phyloP scores from a whole-genome alignment of 1,140 invertebrate genomes.

The Nomia melanderi region DNA sequence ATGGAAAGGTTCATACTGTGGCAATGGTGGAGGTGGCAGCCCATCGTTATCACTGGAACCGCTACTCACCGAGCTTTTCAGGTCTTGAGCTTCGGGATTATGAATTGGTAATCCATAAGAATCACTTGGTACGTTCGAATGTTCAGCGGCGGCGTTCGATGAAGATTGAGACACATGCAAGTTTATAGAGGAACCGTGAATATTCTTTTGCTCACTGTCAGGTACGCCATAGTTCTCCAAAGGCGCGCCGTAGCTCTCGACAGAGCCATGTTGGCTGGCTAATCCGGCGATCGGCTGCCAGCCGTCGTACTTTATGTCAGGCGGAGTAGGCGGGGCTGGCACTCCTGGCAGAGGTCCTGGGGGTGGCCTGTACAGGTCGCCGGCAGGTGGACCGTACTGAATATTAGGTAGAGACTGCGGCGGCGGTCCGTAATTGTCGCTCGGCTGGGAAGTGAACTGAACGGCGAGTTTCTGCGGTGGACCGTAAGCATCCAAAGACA shows the following conservation, averaged over 20 bases:
- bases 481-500: constrained; percentile 75
- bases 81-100: constrained; percentile 74
- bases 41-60: constrained; percentile 68
- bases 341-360: constrained; percentile 85
- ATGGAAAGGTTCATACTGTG: constrained; percentile 75
- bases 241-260: constrained; percentile 64
- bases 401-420: constrained; percentile 65
- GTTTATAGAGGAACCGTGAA: not conserved
- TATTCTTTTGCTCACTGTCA: constrained; percentile 47
- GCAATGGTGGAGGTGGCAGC: constrained; percentile 78
- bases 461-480: constrained; percentile 77
- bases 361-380: constrained; percentile 71
- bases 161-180: constrained; percentile 6
- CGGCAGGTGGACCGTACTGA: constrained; percentile 75
- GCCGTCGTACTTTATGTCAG: constrained; percentile 89
- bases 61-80: constrained; percentile 73
- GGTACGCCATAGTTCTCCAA: constrained; percentile 68
- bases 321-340: constrained; percentile 87
- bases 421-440: constrained; percentile 79
- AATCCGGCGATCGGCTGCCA: constrained; percentile 90
- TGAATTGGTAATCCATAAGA: constrained; percentile 77
- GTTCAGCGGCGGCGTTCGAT: constrained; percentile 20
- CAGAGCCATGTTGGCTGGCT: constrained; percentile 55
- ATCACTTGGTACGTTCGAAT: constrained; percentile 73
- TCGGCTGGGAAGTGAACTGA: constrained; percentile 78